phyloP scores from a whole-genome alignment of 2,797 vertebrate species.

The Choloepus didactylus region DNA sequence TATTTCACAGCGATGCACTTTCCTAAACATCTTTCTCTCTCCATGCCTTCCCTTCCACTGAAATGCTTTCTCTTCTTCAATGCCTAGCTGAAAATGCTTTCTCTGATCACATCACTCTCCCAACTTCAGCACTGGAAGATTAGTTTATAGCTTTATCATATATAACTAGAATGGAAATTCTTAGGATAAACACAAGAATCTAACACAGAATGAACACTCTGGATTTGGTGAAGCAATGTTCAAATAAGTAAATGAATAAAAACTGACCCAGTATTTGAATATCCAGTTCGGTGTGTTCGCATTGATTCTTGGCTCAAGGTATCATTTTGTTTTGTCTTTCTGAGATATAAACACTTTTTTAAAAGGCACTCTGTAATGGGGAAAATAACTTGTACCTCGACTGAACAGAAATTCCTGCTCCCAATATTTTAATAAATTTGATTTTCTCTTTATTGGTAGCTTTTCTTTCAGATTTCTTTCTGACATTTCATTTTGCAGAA shows the following conservation, averaged over 20 bases:
- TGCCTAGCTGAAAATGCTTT: neutral
- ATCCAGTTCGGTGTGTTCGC: neutral
- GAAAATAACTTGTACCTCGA: neutral
- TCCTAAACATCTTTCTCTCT: neutral
- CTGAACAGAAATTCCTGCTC: neutral
- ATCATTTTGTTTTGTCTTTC: neutral
- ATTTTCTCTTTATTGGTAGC: neutral
- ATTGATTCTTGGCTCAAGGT: neutral
- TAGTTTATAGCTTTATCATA: neutral
- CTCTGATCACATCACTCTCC: neutral
- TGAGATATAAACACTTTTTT: neutral
- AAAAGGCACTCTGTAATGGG: neutral
- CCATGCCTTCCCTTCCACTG: neutral
- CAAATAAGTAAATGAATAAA: constrained; percentile 36
- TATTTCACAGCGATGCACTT: neutral
- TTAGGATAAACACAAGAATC: neutral
- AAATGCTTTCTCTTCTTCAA: neutral
- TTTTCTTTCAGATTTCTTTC: constrained; percentile 24
- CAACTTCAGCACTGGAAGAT: neutral
- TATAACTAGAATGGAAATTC: neutral
- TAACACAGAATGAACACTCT: neutral
- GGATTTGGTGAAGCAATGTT: constrained; percentile 22
- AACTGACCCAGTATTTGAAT: neutral
- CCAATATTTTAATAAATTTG: constrained; percentile 10
- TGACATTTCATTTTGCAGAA: constrained; percentile 42